phyloP scores from a whole-genome alignment of 2,113 vertebrate species.

The Felis chaus region DNA sequence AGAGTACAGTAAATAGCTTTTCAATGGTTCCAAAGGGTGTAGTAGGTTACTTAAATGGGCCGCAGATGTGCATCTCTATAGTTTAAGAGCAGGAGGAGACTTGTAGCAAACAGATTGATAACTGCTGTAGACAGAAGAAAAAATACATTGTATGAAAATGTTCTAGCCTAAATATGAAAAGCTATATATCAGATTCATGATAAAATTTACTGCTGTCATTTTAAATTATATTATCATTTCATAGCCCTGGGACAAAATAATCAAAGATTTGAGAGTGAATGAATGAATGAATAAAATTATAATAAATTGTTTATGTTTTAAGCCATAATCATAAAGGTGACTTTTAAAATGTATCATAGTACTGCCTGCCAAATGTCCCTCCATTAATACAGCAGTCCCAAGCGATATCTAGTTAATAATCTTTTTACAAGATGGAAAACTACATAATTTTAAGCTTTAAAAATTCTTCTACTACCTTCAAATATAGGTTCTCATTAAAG shows the following conservation, averaged over 20 bases:
- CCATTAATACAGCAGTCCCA: neutral
- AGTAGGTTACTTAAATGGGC: constrained; percentile 59
- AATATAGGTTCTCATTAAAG: neutral
- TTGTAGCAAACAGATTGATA: constrained; percentile 39
- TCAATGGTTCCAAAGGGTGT: constrained; percentile 54
- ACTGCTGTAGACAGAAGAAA: neutral
- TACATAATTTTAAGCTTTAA: neutral
- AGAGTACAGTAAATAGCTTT: constrained; percentile 64
- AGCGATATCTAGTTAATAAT: neutral
- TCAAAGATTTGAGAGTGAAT: neutral
- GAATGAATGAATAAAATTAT: neutral
- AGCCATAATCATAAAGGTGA: neutral
- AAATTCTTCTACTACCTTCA: neutral
- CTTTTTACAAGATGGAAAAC: neutral
- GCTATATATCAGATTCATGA: neutral
- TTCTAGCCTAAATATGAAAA: neutral
- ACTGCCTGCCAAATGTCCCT: neutral
- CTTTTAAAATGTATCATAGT: neutral
- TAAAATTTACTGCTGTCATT: neutral
- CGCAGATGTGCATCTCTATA: neutral
- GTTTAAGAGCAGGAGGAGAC: constrained; percentile 37
- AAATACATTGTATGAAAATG: neutral
- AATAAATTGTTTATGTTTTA: neutral
- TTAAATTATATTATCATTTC: neutral
- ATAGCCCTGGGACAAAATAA: neutral